phyloP scores from a whole-genome alignment of 2,888 invertebrate species.

The Heliconius ismenius region DNA sequence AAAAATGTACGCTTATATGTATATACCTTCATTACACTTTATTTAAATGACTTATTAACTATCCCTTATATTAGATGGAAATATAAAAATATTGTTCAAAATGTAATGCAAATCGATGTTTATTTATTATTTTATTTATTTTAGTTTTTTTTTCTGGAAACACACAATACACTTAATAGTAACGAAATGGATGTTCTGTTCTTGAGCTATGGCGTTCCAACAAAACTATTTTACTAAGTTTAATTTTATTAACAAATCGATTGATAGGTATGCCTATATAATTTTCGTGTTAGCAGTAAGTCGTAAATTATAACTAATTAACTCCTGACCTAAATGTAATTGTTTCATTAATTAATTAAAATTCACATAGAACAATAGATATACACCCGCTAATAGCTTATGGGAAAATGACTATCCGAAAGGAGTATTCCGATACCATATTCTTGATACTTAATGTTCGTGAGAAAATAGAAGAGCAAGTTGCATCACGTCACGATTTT shows the following conservation, averaged over 20 bases:
- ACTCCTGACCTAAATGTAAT: slow-evolving; percentile 2
- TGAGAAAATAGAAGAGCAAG: slow-evolving; percentile 6
- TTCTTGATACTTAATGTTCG: slow-evolving; percentile 17
- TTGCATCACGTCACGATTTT: background rate
- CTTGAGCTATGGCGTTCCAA: too few species aligned
- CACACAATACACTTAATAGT: too few species aligned
- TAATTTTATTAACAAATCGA: too few species aligned
- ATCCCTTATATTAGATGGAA: background rate
- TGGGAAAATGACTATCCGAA: slow-evolving; percentile 18
- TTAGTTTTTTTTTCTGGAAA: too few species aligned
- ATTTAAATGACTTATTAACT: background rate
- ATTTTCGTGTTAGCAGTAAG: background rate
- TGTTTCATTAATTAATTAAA: slow-evolving; percentile 3
- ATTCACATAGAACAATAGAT: slow-evolving; percentile 12
- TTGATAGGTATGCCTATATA: background rate
- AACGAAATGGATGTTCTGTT: too few species aligned
- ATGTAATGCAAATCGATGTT: too few species aligned
- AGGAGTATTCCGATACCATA: background rate
- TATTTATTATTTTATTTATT: too few species aligned
- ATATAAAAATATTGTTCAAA: too few species aligned
- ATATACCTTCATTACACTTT: background rate
- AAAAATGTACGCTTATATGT: slow-evolving; percentile 6
- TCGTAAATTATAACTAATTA: background rate
- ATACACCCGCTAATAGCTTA: background rate
- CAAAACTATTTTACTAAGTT: too few species aligned